Conservation (phyloP, 2,113 vertebrate species). For the Heterotilapia buettikoferi region DNA sequence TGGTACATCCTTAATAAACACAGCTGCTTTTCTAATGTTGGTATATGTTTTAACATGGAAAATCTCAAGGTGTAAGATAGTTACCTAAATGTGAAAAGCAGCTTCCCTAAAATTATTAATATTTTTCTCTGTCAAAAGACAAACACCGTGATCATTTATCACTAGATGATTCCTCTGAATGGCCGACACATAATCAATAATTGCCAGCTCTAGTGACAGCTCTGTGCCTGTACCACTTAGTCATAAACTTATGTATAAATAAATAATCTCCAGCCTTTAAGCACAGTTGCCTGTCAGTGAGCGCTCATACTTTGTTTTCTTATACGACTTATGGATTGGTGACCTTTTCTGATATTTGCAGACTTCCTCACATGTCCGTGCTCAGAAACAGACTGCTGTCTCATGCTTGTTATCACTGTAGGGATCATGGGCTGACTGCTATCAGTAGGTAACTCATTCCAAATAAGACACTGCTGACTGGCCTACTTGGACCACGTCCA, state of each 20-base stretch:
- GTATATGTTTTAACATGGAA: not conserved
- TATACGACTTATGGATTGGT: not conserved
- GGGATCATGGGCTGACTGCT: slow-evolving; percentile 13
- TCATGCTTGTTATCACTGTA: slow-evolving; percentile 5
- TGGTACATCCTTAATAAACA: not conserved
- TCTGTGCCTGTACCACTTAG: not conserved
- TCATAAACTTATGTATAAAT: not conserved
- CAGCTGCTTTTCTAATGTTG: not conserved
- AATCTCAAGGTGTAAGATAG: not conserved
- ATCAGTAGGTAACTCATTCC: slow-evolving; percentile 29
- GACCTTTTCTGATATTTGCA: not conserved
- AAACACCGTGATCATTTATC: not conserved
- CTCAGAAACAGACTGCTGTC: not conserved
- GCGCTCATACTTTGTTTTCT: not conserved
- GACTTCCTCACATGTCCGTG: not conserved
- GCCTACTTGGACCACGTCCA: slow-evolving; percentile 60
- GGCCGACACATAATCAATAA: not conserved
- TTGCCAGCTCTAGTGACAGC: not conserved
- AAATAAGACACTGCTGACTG: slow-evolving; percentile 49
- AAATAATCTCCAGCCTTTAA: not conserved
- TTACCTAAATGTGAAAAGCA: not conserved
- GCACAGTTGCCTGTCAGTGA: not conserved
- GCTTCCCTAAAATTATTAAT: not conserved
- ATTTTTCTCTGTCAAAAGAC: not conserved
- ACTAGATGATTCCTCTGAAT: not conserved